Base-by-base conservation (phyloP, 2,113 vertebrate species). In the Dunckerocampus dactyliophorus region DNA sequence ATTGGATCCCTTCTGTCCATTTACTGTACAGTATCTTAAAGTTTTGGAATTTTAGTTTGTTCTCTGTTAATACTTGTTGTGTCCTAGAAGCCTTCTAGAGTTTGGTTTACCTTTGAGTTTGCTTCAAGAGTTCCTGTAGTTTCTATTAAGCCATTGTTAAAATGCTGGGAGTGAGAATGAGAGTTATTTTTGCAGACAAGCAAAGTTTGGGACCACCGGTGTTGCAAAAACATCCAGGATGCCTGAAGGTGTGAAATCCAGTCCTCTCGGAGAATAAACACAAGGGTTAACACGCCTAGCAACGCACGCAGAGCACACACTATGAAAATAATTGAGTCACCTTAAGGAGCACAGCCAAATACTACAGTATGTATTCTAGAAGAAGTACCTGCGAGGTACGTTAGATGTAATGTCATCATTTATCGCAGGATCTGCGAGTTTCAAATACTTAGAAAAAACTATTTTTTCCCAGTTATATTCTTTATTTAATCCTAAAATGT, bases 401-500 rank as follows among this genome's bases (percentile, higher is more conserved):
- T 37, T 37, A 37, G 34, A 6, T 37, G 34, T 9, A 37, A 37
- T 37, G 34, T 8, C 6, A 39, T 39, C 37, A 39, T 39, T 39
- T 39, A 39, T 39, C 10, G 11, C 9, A 12, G 37, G 10, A 12
- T 9, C 8, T 12, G 37, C 2, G 37, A 39, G 10, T 28, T 28
- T 28, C 24, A 28, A 28, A 28, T 28, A 28, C 24, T 28, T 3
- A 28, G 37, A 76, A 67, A 77, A 81, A 74, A n/a, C n/a, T n/a
- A n/a, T n/a, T 34, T 79, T 82, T 82, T 83, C 75, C 83, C 85
- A 75, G 74, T 74, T 63, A 63, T 63, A 34, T 75, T 69, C 65
- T 65, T 73, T 68, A 74, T 83, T 72, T 74, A 78, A 84, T 84
- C 72, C 79, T 72, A 80, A 82, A 87, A 88, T 86, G 72, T 88